Base-by-base conservation (phyloP, 2,797 vertebrate species). In the Xenentodon cancila region DNA sequence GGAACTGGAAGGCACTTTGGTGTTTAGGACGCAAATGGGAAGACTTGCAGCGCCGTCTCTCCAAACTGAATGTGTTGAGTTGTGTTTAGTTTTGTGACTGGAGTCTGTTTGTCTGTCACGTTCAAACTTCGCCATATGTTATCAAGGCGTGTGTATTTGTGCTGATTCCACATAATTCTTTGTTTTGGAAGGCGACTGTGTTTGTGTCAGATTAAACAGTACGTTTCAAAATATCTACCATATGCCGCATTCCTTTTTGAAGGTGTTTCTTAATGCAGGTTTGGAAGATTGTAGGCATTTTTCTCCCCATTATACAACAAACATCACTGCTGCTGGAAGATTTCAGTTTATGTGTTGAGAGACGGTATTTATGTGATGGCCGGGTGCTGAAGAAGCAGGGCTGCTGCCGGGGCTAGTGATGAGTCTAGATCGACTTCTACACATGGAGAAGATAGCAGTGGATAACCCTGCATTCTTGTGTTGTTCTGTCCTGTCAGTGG, bases 341-440 rank as follows among this genome's bases (percentile, higher is more conserved):
- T 22, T 22, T 25, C 6, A 16, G 20, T 18, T 44, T 42, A 30
- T 30, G 30, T 59, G 74, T 75, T 17, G 47, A 81, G 66, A 68
- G 47, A 47, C 53, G 18, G 48, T 37, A 51, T 68, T 71, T 42
- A 48, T 1, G 7, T 64, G 64, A 53, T 25, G 40, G 40, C 27
- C 49, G 48, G 49, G 9, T 18, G 52, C 25, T 76, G 75, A 78
- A 77, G 51, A 73, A 75, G 53, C 34, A 37, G 53, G 63, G 34
- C 25, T 25, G 1, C 32, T 34, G 7, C 9, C 1, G 32, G 9
- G 32, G 32, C 7, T 5, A 5, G 3, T 8, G 7, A 8, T 30
- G 30, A 30, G 5, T 8, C 7, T 6, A 30, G 30, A 30, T 30
- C 3, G 3, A 25, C 25, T 3, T 25, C 7, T 30, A 30, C 30